These are phyloP conservation scores for Mastomys coucha DNA, from an alignment of 2,113 vertebrate species.

Conservation along the genomic window DNA sequence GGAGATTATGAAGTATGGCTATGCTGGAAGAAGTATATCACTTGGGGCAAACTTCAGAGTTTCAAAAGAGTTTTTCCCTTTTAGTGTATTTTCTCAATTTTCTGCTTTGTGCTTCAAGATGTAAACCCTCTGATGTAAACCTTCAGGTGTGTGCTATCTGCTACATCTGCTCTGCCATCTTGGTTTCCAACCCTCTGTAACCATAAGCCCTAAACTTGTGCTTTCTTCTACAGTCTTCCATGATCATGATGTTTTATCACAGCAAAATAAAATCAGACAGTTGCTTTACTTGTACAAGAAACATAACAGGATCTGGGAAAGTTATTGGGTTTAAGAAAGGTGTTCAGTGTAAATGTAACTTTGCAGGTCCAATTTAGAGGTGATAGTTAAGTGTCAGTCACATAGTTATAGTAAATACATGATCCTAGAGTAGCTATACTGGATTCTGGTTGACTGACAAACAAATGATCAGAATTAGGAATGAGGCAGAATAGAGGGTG, in stretches of 20 bases:
- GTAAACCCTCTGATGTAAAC: background rate
- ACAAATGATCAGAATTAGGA: background rate
- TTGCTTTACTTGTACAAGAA: background rate
- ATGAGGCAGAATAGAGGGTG: background rate
- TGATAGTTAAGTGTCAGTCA: too few relatives aligned
- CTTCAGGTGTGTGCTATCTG: background rate
- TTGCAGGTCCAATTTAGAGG: background rate
- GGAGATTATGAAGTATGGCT: too few relatives aligned
- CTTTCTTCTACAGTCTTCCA: background rate
- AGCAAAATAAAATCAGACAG: too few relatives aligned
- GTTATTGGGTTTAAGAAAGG: background rate
- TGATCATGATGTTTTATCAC: too few relatives aligned
- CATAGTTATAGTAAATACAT: background rate
- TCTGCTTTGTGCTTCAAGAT: background rate
- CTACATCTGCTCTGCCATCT: background rate
- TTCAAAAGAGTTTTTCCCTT: background rate
- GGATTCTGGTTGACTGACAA: background rate
- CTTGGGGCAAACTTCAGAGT: background rate
- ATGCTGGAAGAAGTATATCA: background rate
- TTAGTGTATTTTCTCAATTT: background rate
- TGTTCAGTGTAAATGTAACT: background rate
- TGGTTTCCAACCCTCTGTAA: background rate
- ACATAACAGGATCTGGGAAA: rapidly evolving
- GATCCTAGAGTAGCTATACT: rapidly evolving
- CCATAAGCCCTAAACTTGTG: background rate